Percentiles rank a stretch among this genome's conserved stretches.
phyloP scores from a whole-genome alignment of 2,797 vertebrate species.

The Sylvilagus floridanus region DNA sequence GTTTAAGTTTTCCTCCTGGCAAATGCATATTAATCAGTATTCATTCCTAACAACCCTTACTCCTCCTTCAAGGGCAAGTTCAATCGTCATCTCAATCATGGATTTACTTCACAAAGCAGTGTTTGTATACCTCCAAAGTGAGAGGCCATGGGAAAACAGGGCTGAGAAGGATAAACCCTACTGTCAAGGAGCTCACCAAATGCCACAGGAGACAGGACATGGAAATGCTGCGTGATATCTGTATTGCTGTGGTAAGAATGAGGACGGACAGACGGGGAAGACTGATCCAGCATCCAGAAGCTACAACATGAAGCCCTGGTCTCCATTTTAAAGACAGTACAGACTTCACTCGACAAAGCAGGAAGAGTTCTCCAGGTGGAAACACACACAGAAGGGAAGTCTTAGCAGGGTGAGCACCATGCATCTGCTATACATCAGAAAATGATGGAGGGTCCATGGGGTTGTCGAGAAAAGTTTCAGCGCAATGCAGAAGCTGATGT shows the following conservation, averaged over 20 bases:
- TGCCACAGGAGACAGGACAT: background rate
- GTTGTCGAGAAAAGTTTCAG: background rate
- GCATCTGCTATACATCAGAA: background rate
- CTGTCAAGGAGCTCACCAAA: background rate
- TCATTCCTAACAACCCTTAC: background rate
- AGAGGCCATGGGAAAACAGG: background rate
- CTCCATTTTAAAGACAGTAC: background rate
- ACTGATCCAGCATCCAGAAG: background rate
- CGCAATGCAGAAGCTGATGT: background rate
- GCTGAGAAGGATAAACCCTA: background rate
- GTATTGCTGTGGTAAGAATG: background rate
- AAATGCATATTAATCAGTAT: background rate
- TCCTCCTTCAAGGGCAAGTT: slow-evolving; percentile 35
- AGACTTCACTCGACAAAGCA: background rate
- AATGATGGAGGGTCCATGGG: background rate
- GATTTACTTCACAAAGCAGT: slow-evolving; percentile 7
- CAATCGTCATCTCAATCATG: slow-evolving; percentile 15
- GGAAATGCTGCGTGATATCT: background rate
- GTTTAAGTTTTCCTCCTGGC: background rate
- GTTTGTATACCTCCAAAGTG: background rate
- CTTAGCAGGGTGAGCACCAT: background rate
- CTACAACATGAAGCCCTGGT: background rate
- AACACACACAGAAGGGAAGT: background rate
- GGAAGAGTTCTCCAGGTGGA: background rate
- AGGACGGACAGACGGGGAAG: background rate